Base-by-base conservation (phyloP, 2,888 invertebrate species). In the Sesia bembeciformis region DNA sequence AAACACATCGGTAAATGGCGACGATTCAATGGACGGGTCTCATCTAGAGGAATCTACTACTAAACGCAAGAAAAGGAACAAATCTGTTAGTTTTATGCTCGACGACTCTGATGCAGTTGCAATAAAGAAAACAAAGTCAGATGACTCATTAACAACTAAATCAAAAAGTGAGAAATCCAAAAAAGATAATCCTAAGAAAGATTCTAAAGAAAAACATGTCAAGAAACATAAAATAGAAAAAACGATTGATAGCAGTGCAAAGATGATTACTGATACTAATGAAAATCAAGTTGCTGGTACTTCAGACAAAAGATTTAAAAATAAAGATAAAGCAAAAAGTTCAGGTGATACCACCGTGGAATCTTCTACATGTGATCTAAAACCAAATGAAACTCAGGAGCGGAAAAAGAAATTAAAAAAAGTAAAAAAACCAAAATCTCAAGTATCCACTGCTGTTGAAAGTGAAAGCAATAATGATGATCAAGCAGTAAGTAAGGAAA, bases 61-160 rank as follows among this genome's bases (percentile, higher is more conserved):
- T 4, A 83, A 79, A 58, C 58, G 80, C 0, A 84, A 86, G 57
- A 87, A 87, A 59, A 74, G 87, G 43, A 84, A 82, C 56, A 87
- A 87, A 59, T 86, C 87, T 1, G 85, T 86, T 7, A 87, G 87
- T 59, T 84, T 86, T 56, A 74, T 83, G 75, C 65, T 84, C 1
- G 83, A 84, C 7, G 86, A 86, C 2, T 67, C 66, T 57, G 81
- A 83, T 53, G 78, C 76, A 58, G 63, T 78, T 1, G 65, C 65
- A 3, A 59, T 73, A 4, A 87, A 87, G 59, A 84, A 78, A 59
- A 76, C 74, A 0, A 86, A 84, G 59, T 80, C 84, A 23, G 67
- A 81, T 57, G 70, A 75, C 40, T 63, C 70, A 49, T 52, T 49
- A 39, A 40, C 7, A 56, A 54, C 23, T 56, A 58, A 58, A 52